Base-by-base conservation (phyloP, 2,888 invertebrate species). In the Sarcophaga carnaria region DNA sequence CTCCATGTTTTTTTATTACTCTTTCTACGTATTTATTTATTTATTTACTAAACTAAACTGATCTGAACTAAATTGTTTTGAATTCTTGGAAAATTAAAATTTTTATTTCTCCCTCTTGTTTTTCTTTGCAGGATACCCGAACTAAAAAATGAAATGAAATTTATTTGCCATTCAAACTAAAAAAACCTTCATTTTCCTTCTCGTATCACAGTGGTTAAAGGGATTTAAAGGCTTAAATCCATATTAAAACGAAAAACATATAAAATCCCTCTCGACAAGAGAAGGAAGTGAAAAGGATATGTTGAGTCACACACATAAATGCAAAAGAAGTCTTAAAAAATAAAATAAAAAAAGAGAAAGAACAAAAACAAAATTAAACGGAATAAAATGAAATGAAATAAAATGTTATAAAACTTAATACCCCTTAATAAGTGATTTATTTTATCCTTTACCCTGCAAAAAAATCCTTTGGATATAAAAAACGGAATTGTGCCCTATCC, bases 371-470 rank as follows among this genome's bases (percentile, higher is more conserved):
- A 59, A 72, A 37, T 37, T 2, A 37, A 37, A 37, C 37, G 54
- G 0, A 49, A 69, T 37, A 71, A 76, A 45, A 54, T 25, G 49
- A n/a, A n/a, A n/a, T 11, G n/a, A 27, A 20, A 5, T 45, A 20
- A 72, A 72, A 72, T 20, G 12, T 17, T 37, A 69, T 71, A 64
- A 71, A 79, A 64, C 49, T 17, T 64, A 45, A 69, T 54, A 66
- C 27, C 62, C 62, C 17, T 62, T 75, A 74, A 72, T 25, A 60
- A 75, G 45, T 67, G 47, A 27, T 62, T 75, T 66, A 71, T 63
- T 71, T 71, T 22, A 62, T 20, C 37, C 54, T 54, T 54, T 54
- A 54, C 12, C 12, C 17, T 14, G 54, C 12, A 20, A 4, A 8
- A 62, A 37, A 27, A 27, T 17, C 25, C 37, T 22, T 14, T 27